Conservation (phyloP, 2,113 vertebrate genomes). For the Desmodus rotundus region DNA sequence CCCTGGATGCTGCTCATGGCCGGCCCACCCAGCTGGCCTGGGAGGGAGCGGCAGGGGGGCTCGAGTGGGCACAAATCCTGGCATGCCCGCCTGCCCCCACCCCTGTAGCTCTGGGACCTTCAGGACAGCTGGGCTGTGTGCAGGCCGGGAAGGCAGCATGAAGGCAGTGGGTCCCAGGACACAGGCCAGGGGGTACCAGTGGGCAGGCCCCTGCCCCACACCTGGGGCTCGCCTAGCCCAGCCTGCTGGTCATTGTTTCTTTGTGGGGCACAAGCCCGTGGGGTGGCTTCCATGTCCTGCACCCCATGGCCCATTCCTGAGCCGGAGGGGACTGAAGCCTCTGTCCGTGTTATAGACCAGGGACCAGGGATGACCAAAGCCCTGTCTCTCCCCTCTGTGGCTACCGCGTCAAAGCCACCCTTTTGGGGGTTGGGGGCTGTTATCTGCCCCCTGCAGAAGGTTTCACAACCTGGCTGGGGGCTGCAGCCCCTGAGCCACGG, state of each 20-base stretch:
- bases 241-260: not conserved
- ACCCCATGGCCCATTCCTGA: not conserved
- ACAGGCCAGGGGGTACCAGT: no score
- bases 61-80: rapidly evolving
- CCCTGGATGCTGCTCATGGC: not conserved
- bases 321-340: no score
- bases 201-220: no score
- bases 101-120: not conserved
- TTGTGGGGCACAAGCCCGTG: not conserved
- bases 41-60: not conserved
- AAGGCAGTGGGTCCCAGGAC: not conserved
- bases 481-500: not conserved
- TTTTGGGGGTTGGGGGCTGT: no score
- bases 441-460: not conserved
- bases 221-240: not conserved
- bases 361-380: rapidly evolving
- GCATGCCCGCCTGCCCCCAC: rapidly evolving
- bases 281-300: not conserved
- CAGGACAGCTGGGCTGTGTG: not conserved
- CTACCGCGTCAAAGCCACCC: not conserved
- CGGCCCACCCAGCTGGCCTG: rapidly evolving
- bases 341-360: not conserved
- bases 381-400: rapidly evolving
- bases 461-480: not conserved
- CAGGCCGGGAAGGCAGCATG: not conserved